phyloP scores from a whole-genome alignment of 2,888 invertebrate genomes.

The Hipparchia semele region DNA sequence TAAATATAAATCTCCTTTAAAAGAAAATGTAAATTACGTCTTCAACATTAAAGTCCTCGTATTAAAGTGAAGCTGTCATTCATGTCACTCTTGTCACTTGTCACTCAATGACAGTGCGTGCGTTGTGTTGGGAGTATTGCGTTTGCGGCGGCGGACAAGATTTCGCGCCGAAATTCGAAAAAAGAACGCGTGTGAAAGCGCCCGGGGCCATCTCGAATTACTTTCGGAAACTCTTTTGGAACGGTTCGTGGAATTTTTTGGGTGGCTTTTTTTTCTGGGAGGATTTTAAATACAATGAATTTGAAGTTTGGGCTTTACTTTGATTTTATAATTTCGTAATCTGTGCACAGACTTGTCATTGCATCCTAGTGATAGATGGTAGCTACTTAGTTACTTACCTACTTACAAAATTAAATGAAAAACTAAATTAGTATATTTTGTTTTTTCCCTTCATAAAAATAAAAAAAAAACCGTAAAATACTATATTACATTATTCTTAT shows the following conservation, averaged over 20 bases:
- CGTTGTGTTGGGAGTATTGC: slow-evolving; percentile 31
- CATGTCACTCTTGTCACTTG: slow-evolving; percentile 33
- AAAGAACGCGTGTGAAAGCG: slow-evolving; percentile 73
- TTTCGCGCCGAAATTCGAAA: slow-evolving; percentile 74
- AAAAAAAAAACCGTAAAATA: background rate
- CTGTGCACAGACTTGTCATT: background rate
- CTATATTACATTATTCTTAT: too few species aligned
- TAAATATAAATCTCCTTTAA: background rate
- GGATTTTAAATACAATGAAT: background rate
- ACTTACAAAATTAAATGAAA: too few species aligned
- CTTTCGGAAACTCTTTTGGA: slow-evolving; percentile 66
- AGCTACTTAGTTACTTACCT: too few species aligned
- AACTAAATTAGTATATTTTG: too few species aligned
- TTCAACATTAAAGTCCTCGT: slow-evolving; percentile 19
- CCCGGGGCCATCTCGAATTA: slow-evolving; percentile 64
- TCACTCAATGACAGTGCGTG: slow-evolving; percentile 38
- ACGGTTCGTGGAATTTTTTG: slow-evolving; percentile 41
- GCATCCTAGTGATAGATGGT: too few species aligned
- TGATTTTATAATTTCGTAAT: background rate
- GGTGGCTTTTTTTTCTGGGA: background rate
- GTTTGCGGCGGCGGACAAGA: slow-evolving; percentile 50
- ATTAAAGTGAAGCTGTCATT: slow-evolving; percentile 25
- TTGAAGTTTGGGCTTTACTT: background rate
- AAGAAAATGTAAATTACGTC: slow-evolving; percentile 22
- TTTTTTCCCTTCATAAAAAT: background rate